Evolutionary conservation across 1,140 invertebrate species (phyloP), one percentile per base, ranked within the genome.

Genomic region (Lasaia peninsularis): DNA sequence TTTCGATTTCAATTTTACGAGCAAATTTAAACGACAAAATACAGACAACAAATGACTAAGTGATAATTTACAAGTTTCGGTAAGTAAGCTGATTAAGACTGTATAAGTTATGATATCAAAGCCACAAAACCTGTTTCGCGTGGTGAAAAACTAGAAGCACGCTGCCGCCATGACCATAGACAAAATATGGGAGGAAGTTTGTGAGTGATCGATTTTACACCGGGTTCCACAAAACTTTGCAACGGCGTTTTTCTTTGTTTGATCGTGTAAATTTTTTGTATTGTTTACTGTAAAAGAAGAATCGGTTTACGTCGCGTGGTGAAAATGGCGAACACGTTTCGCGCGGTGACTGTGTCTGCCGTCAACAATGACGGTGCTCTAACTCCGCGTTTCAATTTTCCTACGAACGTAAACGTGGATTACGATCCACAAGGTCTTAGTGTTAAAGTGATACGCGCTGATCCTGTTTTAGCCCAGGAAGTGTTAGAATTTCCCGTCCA

Each of bases 361-460:
- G 91, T 94, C 78, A 92, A 92, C 89, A 93, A 93, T 80, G 92
- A 92, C 86, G 92, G 92, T 70, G 90, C 91, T 78, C 87, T 92
- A 72, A 75, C 89, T 75, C 91, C 91, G 65, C 94, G 93, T 89
- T 94, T 92, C 82, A 92, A 92, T 67, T 92, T 92, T 72, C 91
- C 92, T 74, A 93, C 94, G 62, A 92, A 90, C 78, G 80, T 94
- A 80, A 91, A 91, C 86, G 91, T 94, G 73, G 93, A 94, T 73
- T 94, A 95, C 83, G 94, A 95, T 84, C 93, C 94, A 35, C 93
- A 95, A 87, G 94, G 94, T 71, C 89, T 94, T 63, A 93, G 92
- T 86, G 87, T 94, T 67, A 93, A 93, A 89, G 88, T 94, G 73
- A 89, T 92, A 66, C 80, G 83, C 75, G 76, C 87, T 37, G 85